Evolutionary conservation across 1,140 invertebrate species (phyloP), one percentile per base, ranked within the genome.

Genomic region (Achroia grisella): DNA sequence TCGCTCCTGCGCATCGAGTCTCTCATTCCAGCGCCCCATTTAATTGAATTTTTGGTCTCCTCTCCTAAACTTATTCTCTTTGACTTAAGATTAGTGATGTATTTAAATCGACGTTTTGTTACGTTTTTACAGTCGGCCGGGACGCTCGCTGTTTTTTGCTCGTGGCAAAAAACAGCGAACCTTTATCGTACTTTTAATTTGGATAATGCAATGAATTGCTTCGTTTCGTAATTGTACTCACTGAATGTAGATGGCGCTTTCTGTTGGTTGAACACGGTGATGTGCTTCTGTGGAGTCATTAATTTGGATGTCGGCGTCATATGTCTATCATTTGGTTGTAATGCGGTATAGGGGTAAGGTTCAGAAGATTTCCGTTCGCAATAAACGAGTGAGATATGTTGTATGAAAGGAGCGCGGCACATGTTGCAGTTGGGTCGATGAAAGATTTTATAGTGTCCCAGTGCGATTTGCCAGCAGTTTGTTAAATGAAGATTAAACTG

Each of bases 21-120:
- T 71, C 62, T 55, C 61, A 35, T 49, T 72, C 52, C 13, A 17
- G 17, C 69, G 49, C 72, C 69, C 17, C 65, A 66, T 48, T 72
- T 80, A 77, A 75, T 80, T 80, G 66, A 80, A 76, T 73, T 58
- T 71, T 64, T 75, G 66, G 44, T 71, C 49, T 67, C 57, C 61
- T 71, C 73, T 71, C 73, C 71, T 72, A 70, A 76, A 76, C 69
- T 79, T 71, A 75, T 76, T 76, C 73, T 70, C 74, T 80, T 75
- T 80, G 69, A 82, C 69, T 80, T 71, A 72, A 83, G 76, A 80
- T 80, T 80, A 83, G 67, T 81, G 65, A 77, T 70, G 67, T 78
- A 77, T 82, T 77, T 77, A 79, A 79, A 78, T 79, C 71, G 70
- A 62, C 62, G 56, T 82, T 82, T 70, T 76, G 72, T 83, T 62